phyloP scores from a whole-genome alignment of 92 coral and sea anemone species.

The Hydrozoanthus gracilis region DNA sequence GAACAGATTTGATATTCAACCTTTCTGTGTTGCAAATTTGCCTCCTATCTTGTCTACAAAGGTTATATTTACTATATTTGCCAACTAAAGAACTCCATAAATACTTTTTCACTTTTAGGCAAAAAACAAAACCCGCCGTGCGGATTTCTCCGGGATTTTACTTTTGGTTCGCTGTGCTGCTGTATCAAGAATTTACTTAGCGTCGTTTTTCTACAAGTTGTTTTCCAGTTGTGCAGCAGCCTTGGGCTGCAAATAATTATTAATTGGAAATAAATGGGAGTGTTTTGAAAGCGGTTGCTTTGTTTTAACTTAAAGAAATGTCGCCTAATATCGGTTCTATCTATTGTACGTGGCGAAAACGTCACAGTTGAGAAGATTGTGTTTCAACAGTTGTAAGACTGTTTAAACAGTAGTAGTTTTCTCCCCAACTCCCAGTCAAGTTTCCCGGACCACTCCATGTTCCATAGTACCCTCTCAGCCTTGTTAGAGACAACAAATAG shows the following conservation, averaged over 20 bases:
- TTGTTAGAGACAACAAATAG: too few species aligned
- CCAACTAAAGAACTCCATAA: not conserved
- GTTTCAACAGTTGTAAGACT: too few species aligned
- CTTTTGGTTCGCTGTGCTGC: not conserved
- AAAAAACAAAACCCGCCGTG: conserved; percentile 16
- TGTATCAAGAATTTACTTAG: not conserved
- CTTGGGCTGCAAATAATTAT: not conserved
- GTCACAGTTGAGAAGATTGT: too few species aligned
- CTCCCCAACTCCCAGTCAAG: not conserved
- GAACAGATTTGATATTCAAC: too few species aligned
- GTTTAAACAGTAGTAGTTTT: not conserved
- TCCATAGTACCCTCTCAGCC: too few species aligned
- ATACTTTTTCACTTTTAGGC: not conserved
- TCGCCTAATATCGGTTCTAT: not conserved
- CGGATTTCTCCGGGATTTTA: not conserved
- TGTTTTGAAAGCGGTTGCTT: not conserved
- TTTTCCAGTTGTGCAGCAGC: conserved; percentile 18
- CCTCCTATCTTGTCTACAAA: too few species aligned
- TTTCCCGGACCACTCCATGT: not conserved
- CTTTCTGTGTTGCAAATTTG: too few species aligned
- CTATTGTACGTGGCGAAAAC: too few species aligned
- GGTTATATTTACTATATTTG: not conserved
- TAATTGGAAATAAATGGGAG: conserved; percentile 20
- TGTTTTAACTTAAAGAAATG: not conserved
- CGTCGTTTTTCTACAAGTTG: not conserved